Percentiles rank a stretch among this genome's conserved stretches.
Evolutionary conservation across 2,888 invertebrate species (phyloP).

Genomic region (Busseola fusca): DNA sequence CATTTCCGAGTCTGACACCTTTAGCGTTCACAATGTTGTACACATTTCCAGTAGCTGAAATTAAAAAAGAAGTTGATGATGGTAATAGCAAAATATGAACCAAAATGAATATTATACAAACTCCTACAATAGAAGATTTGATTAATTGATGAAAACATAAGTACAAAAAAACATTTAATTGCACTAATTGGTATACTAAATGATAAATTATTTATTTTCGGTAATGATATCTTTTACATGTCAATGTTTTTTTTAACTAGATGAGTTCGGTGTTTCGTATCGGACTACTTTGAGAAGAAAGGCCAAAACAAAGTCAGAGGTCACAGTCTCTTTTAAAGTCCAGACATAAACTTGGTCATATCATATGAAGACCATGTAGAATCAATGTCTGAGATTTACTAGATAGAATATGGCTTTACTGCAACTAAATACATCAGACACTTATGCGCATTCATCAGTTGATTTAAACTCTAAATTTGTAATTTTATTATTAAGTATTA

Average conservation of each 20-base stretch:
- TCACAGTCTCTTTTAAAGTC: too few species aligned
- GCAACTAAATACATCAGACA: background rate
- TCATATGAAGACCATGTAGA: too few species aligned
- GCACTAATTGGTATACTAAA: background rate
- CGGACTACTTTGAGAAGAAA: too few species aligned
- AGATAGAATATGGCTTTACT: too few species aligned
- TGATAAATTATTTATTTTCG: too few species aligned
- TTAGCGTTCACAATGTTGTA: constrained; percentile 85
- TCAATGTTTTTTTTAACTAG: too few species aligned
- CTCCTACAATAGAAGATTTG: background rate
- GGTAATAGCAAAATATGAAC: background rate
- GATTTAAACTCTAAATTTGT: background rate
- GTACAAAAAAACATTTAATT: background rate
- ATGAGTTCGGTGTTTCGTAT: too few species aligned
- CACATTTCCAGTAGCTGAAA: constrained; percentile 85
- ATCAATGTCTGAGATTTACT: too few species aligned
- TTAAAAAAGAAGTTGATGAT: constrained; percentile 6
- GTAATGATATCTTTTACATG: too few species aligned
- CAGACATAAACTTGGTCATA: too few species aligned
- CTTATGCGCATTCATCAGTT: background rate
- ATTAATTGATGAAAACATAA: background rate
- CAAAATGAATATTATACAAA: constrained; percentile 1
- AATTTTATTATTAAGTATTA: background rate
- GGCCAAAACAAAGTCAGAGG: too few species aligned
- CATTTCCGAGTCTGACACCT: constrained; percentile 83